These are phyloP conservation scores for Lanius collurio DNA, from an alignment of 2,113 vertebrate genomes.

Conservation along the genomic window DNA sequence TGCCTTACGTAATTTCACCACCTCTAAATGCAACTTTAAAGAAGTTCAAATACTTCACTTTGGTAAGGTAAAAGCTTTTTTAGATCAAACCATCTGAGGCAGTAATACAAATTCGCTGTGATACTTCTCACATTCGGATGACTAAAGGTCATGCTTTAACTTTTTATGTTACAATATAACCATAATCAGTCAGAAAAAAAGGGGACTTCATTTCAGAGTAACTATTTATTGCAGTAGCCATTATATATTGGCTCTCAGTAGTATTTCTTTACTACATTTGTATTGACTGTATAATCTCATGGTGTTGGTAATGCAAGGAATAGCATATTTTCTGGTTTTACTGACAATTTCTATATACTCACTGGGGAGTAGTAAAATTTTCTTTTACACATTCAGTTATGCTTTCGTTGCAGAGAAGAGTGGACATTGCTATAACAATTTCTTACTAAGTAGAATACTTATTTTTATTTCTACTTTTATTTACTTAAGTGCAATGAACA, in stretches of 20 bases:
- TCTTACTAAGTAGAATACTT: not conserved
- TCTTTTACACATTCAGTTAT: not conserved
- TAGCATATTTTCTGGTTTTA: not conserved
- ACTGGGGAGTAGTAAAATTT: not conserved
- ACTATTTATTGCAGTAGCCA: not conserved
- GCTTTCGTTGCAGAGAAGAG: not conserved
- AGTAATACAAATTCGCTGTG: not conserved
- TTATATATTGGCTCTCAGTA: not conserved
- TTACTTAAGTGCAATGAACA: not conserved
- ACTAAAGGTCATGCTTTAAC: not conserved
- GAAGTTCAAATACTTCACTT: not conserved
- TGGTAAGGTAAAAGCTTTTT: not conserved
- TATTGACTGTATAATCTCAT: not conserved
- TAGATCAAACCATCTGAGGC: not conserved
- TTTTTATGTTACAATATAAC: not conserved
- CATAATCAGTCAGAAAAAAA: not conserved
- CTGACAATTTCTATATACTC: not conserved
- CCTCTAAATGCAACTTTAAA: not conserved
- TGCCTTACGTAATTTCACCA: not conserved
- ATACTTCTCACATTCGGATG: not conserved
- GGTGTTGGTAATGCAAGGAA: not conserved
- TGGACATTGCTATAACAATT: not conserved
- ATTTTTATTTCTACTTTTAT: not conserved
- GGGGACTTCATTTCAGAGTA: not conserved
- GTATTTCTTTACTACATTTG: not conserved